phyloP scores from a whole-genome alignment of 2,797 vertebrate species.

The Hypotaenidia okinawae region DNA sequence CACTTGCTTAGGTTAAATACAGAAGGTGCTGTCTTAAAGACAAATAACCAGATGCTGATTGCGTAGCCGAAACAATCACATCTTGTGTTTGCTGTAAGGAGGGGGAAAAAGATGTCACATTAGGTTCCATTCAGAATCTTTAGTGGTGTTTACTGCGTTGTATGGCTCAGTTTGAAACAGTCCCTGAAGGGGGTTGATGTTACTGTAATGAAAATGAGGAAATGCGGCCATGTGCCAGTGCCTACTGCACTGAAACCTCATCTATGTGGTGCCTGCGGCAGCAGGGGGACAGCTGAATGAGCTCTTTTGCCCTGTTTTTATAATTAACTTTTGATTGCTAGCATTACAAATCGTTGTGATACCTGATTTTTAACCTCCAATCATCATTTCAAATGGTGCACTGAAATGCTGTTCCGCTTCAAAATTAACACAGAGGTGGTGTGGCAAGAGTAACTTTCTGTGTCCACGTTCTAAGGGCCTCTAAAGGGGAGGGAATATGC shows the following conservation, averaged over 20 bases:
- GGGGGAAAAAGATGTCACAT: neutral
- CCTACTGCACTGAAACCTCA: neutral
- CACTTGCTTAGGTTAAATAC: slow-evolving; percentile 2
- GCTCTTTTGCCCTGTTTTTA: neutral
- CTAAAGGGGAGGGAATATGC: neutral
- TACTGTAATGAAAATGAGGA: neutral
- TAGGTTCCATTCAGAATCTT: neutral
- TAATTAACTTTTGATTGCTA: neutral
- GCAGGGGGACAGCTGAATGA: neutral
- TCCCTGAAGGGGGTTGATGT: neutral
- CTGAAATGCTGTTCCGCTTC: neutral
- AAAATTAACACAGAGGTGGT: neutral
- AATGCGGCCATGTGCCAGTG: neutral
- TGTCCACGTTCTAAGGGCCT: neutral
- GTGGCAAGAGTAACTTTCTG: neutral
- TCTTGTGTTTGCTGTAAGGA: neutral
- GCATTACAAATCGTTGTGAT: neutral
- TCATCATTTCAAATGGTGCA: neutral
- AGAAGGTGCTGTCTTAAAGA: neutral
- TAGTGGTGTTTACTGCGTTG: neutral
- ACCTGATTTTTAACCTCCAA: neutral
- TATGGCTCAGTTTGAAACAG: neutral
- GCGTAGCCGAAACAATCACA: neutral
- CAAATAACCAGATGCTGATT: neutral
- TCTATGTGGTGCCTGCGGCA: neutral